These are phyloP conservation scores for Cettia cetti DNA, from an alignment of 2,113 vertebrate genomes.

Conservation along the genomic window DNA sequence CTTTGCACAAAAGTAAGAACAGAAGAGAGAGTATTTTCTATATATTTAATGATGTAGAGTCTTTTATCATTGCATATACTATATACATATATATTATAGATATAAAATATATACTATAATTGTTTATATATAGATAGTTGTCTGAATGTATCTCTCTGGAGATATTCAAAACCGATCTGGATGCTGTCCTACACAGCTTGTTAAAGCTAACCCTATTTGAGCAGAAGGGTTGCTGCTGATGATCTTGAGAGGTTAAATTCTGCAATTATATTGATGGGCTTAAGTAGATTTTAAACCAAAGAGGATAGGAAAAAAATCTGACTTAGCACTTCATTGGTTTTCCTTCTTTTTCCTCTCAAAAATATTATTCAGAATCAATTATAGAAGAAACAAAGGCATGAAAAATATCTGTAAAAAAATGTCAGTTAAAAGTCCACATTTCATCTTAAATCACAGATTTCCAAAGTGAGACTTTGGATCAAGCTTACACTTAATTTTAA, in stretches of 20 bases:
- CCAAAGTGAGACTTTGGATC: not conserved
- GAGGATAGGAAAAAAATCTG: not conserved
- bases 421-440: not conserved
- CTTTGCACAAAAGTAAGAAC: not conserved
- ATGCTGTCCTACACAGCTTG: not conserved
- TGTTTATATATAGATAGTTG: not conserved
- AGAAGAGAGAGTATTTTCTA: not conserved
- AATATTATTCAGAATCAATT: not conserved
- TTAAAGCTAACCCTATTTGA: not conserved
- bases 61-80: not conserved
- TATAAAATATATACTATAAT: not conserved
- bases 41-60: not conserved
- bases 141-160: not conserved
- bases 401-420: not conserved
- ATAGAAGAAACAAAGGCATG: not conserved
- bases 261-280: not conserved
- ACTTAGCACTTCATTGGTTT: not conserved
- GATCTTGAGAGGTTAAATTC: not conserved
- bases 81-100: too few species aligned
- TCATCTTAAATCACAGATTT: not conserved
- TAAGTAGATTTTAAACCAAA: not conserved
- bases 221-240: not conserved
- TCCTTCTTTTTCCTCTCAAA: not conserved
- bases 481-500: not conserved
- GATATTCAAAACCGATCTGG: not conserved